phyloP scores from a whole-genome alignment of 1,140 invertebrate genomes.

The Drosophila simulans region DNA sequence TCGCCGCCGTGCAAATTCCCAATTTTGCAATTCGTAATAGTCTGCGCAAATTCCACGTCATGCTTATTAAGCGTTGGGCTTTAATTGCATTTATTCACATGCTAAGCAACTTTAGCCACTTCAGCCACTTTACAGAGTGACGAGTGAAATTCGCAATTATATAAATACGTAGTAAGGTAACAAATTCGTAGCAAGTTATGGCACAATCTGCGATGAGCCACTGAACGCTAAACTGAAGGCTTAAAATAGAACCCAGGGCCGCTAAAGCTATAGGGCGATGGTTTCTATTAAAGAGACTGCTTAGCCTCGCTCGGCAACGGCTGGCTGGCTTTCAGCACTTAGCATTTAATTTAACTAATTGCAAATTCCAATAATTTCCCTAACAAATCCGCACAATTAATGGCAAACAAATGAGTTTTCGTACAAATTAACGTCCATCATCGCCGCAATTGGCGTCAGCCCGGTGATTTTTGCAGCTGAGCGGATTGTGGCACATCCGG shows the following conservation, averaged over 20 bases:
- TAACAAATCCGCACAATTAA: conserved; percentile 45
- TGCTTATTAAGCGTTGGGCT: conserved; percentile 57
- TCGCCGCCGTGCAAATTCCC: conserved; percentile 6
- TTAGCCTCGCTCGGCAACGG: conserved; percentile 31
- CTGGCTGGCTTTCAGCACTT: conserved; percentile 50
- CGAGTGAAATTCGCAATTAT: conserved; percentile 79
- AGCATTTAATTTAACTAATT: conserved; percentile 68
- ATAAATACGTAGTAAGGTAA: conserved; percentile 60
- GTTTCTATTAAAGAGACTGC: neutral
- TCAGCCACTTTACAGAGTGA: conserved; percentile 38
- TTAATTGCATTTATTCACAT: conserved; percentile 66
- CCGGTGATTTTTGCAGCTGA: conserved; percentile 20
- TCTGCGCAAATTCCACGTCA: conserved; percentile 61
- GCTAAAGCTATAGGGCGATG: conserved; percentile 14
- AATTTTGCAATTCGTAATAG: conserved; percentile 3
- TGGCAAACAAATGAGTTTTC: conserved; percentile 58
- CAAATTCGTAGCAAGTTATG: conserved; percentile 42
- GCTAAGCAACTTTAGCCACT: conserved; percentile 45
- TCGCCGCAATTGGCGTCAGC: conserved; percentile 8
- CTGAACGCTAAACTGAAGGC: conserved; percentile 6
- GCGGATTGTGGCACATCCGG: conserved; percentile 63
- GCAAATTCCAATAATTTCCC: conserved; percentile 76
- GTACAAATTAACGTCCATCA: conserved; percentile 45
- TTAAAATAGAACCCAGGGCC: conserved; percentile 68
- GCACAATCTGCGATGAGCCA: conserved; percentile 18